These are phyloP conservation scores for Arnoldichthys spilopterus DNA, from an alignment of 2,797 vertebrate species.

Conservation along the genomic window DNA sequence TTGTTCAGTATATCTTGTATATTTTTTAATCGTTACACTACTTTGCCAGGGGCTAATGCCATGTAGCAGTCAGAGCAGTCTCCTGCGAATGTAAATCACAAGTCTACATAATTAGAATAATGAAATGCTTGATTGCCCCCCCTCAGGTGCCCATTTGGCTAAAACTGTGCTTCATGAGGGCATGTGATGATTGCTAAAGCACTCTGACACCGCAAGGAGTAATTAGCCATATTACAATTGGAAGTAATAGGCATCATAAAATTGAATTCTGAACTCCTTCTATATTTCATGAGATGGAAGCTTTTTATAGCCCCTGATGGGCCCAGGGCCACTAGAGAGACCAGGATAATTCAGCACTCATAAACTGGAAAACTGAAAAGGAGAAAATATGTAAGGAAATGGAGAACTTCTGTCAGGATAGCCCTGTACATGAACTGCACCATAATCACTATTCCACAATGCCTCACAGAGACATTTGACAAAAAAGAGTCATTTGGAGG, in stretches of 20 bases:
- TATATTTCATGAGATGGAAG: slow-evolving; percentile 50
- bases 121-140: slow-evolving; percentile 68
- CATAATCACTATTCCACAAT: not conserved
- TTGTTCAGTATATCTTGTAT: not conserved
- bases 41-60: slow-evolving; percentile 12
- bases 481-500: not conserved
- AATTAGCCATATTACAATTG: slow-evolving; percentile 66
- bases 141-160: slow-evolving; percentile 61
- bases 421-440: not conserved
- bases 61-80: slow-evolving; percentile 37
- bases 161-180: slow-evolving; percentile 56
- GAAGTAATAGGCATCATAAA: slow-evolving; percentile 58
- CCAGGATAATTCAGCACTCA: slow-evolving; percentile 36
- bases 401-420: not conserved
- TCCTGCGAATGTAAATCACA: slow-evolving; percentile 59
- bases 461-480: not conserved
- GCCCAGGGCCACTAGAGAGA: slow-evolving; percentile 26
- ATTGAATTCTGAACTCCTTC: slow-evolving; percentile 58
- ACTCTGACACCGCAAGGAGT: slow-evolving; percentile 58
- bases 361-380: slow-evolving; percentile 18
- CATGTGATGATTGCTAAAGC: slow-evolving; percentile 59
- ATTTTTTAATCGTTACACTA: not conserved
- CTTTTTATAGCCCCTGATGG: slow-evolving; percentile 58
- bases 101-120: slow-evolving; percentile 65
- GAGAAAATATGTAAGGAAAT: slow-evolving; percentile 30